phyloP scores from a whole-genome alignment of 2,888 invertebrate species.

The Synergus laeviventris region DNA sequence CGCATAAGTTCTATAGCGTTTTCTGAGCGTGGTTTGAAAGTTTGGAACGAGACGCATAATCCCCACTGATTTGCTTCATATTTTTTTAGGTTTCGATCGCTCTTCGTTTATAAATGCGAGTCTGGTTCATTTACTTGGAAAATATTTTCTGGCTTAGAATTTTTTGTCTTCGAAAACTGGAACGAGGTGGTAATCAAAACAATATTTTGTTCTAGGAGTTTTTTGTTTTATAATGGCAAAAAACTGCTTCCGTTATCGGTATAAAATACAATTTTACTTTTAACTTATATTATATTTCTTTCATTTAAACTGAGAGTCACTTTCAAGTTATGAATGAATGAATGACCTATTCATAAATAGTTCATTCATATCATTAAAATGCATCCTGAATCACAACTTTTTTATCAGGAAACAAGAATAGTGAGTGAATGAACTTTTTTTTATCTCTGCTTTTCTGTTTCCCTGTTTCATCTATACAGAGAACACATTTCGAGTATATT shows the following conservation, averaged over 20 bases:
- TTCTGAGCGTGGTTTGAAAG: slow-evolving; percentile 14
- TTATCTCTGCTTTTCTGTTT: slow-evolving; percentile 16
- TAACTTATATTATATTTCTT: too few species aligned
- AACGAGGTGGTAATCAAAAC: neutral
- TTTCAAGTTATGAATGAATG: neutral
- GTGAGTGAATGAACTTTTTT: slow-evolving; percentile 36
- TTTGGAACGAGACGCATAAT: slow-evolving; percentile 23
- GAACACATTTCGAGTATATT: neutral
- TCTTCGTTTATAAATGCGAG: slow-evolving; percentile 18
- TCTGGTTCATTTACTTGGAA: slow-evolving; percentile 16
- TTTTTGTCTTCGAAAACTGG: neutral
- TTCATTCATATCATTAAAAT: neutral
- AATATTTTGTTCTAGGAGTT: neutral
- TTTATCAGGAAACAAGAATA: slow-evolving; percentile 4
- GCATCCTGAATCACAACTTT: slow-evolving; percentile 10
- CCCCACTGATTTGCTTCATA: slow-evolving; percentile 32
- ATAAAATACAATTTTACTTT: neutral
- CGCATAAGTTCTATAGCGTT: slow-evolving; percentile 6
- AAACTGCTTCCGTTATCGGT: neutral
- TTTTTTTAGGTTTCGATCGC: slow-evolving; percentile 24
- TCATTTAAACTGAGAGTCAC: too few species aligned
- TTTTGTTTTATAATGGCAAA: neutral
- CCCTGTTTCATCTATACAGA: neutral
- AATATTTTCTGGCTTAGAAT: slow-evolving; percentile 1
- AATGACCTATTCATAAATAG: neutral